Conservation (phyloP, 2,113 vertebrate species). For the Zapus hudsonius region DNA sequence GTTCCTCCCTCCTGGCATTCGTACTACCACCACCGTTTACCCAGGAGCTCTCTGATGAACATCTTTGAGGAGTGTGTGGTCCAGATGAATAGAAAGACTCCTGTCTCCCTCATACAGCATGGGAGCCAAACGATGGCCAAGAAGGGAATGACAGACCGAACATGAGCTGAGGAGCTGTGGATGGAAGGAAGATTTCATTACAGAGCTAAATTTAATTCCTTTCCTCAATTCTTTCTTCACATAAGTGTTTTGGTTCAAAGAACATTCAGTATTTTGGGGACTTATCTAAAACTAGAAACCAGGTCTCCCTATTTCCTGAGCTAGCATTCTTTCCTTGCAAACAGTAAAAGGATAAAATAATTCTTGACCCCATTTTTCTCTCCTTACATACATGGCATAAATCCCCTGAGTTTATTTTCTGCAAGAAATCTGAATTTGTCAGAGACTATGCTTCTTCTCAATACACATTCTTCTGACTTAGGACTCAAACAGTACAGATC, state of each 20-base stretch:
- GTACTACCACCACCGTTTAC: not conserved
- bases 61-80: not conserved
- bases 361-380: conserved; percentile 35
- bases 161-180: rapidly evolving
- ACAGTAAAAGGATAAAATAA: not conserved
- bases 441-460: not conserved
- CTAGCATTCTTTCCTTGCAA: not conserved
- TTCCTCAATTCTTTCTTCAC: not conserved
- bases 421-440: not conserved
- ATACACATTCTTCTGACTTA: not conserved
- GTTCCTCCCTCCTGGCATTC: not conserved
- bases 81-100: not conserved
- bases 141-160: not conserved
- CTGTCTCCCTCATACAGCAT: not conserved
- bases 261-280: conserved; percentile 31
- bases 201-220: not conserved
- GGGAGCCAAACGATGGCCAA: not conserved
- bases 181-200: not conserved
- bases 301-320: conserved; percentile 42
- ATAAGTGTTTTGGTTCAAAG: conserved; percentile 29
- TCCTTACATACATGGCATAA: conserved; percentile 14
- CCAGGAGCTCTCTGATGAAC: not conserved
- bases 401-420: not conserved
- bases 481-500: not conserved
- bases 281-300: conserved; percentile 55